Evolutionary conservation across 2,888 invertebrate genomes (phyloP), one percentile per base, ranked within the genome.

Genomic region (Lepidocyrtoides sp.): DNA sequence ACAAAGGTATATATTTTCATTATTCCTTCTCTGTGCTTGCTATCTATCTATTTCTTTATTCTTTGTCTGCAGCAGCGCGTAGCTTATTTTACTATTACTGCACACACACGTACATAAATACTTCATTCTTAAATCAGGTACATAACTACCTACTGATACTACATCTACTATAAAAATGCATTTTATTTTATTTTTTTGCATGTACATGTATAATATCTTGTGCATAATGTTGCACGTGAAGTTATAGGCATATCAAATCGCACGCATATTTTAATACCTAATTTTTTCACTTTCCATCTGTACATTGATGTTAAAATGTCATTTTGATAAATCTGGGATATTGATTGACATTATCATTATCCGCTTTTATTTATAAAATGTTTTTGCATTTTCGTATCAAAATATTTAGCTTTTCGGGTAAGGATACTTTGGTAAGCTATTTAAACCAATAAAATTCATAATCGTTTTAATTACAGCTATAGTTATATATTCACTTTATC

Each of bases 101-200:
- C 48, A 48, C 48, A 48, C 2, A 48, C 48, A n/a, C n/a, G n/a
- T n/a, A 41, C 41, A 1, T 44, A 75, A 17, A 48, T 60, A 60
- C 32, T 32, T 66, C 51, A 69, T 83, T 69, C 66, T 83, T 48
- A 51, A 83, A 69, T 26, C 83, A 48, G 83, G 51, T 83, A 83
- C 10, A 48, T n/a, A 66, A 17, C 44, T 69, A 63, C 63, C 41
- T 44, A 60, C 5, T 12, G 7, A 26, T 77, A 66, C 66, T 20
- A 23, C 17, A 3, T 20, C 3, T 57, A 17, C 2, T 57, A 20
- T 20, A 10, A 5, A 32, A 14, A 32, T 14, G n/a, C 69, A 60
- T 10, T 26, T 8, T 26, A 23, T 20, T n/a, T n/a, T n/a, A n/a
- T 23, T 26, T 60, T 60, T 5, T 60, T 60, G 26, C 26, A 26